Evolutionary conservation across 2,797 vertebrate species (phyloP), one percentile per base, ranked within the genome.

Genomic region (Melopsittacus undulatus): DNA sequence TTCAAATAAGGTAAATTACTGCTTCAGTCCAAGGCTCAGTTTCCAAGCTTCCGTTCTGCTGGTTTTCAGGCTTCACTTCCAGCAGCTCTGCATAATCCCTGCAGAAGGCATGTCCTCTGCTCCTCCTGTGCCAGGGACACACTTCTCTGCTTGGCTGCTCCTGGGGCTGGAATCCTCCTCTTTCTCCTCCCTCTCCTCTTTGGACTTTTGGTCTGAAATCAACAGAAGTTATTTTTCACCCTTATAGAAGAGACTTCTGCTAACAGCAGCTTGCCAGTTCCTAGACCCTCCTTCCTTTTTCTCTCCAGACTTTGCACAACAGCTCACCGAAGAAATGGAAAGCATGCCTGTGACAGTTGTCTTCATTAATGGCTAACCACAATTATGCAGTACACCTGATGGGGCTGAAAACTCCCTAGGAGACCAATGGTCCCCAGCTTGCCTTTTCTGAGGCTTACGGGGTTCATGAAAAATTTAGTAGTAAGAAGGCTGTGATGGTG

Each of bases 1-100:
- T 96, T 96, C 89, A 91, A 96, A 95, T 87, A 95, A 94, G 75
- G 93, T 90, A 95, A 96, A 96, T 96, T 93, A 96, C 90, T 26
- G 6, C 93, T 95, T 94, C 87, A 92, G 92, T 89, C 66, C 87
- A 91, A 76, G 89, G 90, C 76, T 93, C 5, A 0, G 75, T 95
- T 96, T 97, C 93, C 86, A 95, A 90, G 93, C 95, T 95, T 94
- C 90, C 32, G 4, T 95, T 95, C 81, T 92, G 86, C 43, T 0
- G 26, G 59, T 93, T 95, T 97, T 89, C 89, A 94, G 87, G 89
- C 90, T 94, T 90, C 88, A 81, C 63, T 95, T 95, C 73, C 78
- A 95, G 76, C 75, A 92, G 78, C 76, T 94, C 93, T 87, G 64
- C 62, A 56, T 95, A 96, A 96, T 94, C 88, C 62, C 78, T 45